These are phyloP conservation scores for Asarcornis scutulata DNA, from an alignment of 2,113 vertebrate species.

Conservation along the genomic window DNA sequence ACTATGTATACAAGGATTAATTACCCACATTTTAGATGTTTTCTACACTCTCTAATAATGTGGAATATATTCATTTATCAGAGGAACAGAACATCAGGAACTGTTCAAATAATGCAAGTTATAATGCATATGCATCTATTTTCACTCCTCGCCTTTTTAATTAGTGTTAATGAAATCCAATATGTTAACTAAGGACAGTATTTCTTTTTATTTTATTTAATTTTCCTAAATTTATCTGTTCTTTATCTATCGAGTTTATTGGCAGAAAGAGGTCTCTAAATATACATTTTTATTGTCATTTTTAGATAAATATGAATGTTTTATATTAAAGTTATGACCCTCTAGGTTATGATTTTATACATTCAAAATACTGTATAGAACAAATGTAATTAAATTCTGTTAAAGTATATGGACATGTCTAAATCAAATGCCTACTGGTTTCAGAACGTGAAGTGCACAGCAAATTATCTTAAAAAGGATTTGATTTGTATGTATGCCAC, in stretches of 20 bases:
- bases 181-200: not conserved
- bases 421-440: not conserved
- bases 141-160: not conserved
- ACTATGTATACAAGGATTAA: not conserved
- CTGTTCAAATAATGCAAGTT: not conserved
- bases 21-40: not conserved
- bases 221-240: constrained; percentile 17
- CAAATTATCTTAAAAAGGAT: not conserved
- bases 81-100: not conserved
- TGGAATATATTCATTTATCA: not conserved
- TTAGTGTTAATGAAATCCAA: not conserved
- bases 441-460: not conserved
- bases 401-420: not conserved
- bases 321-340: constrained; percentile 14
- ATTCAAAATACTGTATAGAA: not conserved
- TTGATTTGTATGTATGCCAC: not conserved
- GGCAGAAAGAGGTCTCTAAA: constrained; percentile 33
- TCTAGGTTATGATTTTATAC: not conserved
- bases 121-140: not conserved
- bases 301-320: constrained; percentile 10
- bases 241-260: not conserved
- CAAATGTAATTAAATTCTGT: not conserved
- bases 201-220: not conserved
- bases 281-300: not conserved
- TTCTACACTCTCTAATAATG: not conserved